Percentiles rank a stretch among this genome's conserved stretches.
phyloP scores from a whole-genome alignment of 2,888 invertebrate species.

The Drosophila nr. perissopoda region DNA sequence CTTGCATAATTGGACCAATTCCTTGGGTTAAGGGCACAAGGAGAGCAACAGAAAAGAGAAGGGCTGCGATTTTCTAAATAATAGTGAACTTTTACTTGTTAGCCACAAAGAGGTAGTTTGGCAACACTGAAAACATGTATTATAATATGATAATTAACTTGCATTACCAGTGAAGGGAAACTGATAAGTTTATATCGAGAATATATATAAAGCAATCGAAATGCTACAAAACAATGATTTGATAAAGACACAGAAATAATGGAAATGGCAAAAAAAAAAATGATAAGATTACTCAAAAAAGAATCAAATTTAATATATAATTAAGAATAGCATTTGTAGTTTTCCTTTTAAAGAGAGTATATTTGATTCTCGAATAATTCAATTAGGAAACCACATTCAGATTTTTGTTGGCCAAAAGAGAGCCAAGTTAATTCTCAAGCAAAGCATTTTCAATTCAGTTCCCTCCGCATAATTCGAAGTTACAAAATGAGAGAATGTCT shows the following conservation, averaged over 20 bases:
- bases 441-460: not conserved
- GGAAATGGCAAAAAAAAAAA: not conserved
- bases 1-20: conserved; percentile 26
- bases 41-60: not conserved
- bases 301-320: not conserved
- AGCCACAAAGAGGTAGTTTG: not conserved
- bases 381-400: not conserved
- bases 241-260: not conserved
- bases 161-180: not conserved
- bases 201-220: not conserved
- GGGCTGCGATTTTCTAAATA: not conserved
- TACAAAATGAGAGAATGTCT: not conserved
- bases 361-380: not conserved
- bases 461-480: not conserved
- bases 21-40: not conserved
- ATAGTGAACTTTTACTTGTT: not conserved
- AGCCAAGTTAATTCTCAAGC: not conserved
- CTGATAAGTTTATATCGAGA: not conserved
- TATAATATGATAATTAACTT: not conserved
- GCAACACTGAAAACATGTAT: not conserved
- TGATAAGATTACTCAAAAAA: not conserved
- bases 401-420: not conserved
- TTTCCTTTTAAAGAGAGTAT: not conserved
- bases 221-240: not conserved
- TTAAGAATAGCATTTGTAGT: not conserved